Conservation (phyloP, 92 coral and sea anemone genomes). For the Phenganax stokvisi region DNA sequence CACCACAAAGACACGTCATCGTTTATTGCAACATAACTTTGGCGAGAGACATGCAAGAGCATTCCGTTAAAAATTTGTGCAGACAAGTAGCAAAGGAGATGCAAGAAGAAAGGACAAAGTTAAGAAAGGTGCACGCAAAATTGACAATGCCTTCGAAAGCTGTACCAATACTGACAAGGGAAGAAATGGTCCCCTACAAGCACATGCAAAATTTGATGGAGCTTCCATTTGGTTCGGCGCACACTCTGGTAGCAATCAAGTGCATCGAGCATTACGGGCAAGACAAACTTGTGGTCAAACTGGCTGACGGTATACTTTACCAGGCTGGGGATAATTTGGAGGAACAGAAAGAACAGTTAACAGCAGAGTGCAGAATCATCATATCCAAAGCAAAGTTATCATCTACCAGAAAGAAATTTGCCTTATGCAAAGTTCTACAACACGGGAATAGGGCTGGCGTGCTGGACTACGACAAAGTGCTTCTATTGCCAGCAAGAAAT, state of each 20-base stretch:
- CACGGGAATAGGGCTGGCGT: no score
- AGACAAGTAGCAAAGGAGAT: neutral
- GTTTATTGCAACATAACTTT: constrained; percentile 27
- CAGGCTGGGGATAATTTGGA: constrained; percentile 33
- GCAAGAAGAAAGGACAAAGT: neutral
- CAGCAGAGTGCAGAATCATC: neutral
- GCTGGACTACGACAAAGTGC: no score
- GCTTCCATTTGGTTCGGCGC: constrained; percentile 16
- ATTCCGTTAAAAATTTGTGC: neutral
- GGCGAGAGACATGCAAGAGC: constrained; percentile 7
- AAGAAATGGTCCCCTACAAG: constrained; percentile 21
- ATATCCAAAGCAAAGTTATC: neutral
- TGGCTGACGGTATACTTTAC: constrained; percentile 24
- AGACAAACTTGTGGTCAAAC: constrained; percentile 8
- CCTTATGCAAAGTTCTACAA: no score
- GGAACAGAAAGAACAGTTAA: constrained; percentile 29
- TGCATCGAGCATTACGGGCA: constrained; percentile 11
- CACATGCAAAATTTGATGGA: constrained; percentile 22
- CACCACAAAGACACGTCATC: constrained; percentile 42
- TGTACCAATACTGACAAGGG: constrained; percentile 6
- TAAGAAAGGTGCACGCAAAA: neutral
- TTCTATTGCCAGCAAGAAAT: no score
- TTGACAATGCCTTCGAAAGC: neutral
- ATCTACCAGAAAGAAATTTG: neutral
- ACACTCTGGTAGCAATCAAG: constrained; percentile 13